Percentiles rank a stretch among this genome's conserved stretches.
These are phyloP conservation scores for Hypomecis punctinalis DNA, from an alignment of 2,888 invertebrate species.

Conservation along the genomic window DNA sequence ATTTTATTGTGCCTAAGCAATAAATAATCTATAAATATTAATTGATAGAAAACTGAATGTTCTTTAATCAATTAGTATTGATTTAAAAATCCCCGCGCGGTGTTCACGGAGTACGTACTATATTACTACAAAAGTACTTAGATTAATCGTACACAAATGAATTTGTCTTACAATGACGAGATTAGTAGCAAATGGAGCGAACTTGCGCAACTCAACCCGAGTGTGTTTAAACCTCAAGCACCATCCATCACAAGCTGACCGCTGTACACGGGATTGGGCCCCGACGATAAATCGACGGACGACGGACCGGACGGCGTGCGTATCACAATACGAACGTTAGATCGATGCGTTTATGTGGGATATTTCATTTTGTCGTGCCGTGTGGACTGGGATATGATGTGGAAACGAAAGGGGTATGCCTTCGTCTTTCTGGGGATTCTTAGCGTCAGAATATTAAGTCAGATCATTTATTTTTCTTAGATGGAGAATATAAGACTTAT, in stretches of 20 bases:
- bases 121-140: no score
- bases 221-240: slow-evolving; percentile 22
- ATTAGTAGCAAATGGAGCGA: no score
- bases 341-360: slow-evolving; percentile 39
- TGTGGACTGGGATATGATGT: slow-evolving; percentile 40
- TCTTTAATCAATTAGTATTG: no score
- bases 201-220: neutral
- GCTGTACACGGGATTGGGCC: slow-evolving; percentile 43
- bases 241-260: slow-evolving; percentile 47
- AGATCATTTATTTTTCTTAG: neutral
- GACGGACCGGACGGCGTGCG: slow-evolving; percentile 18
- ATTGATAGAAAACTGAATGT: no score
- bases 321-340: slow-evolving; percentile 37
- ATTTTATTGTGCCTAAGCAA: no score
- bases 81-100: no score
- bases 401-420: slow-evolving; percentile 20
- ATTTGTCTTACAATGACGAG: no score
- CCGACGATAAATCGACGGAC: slow-evolving; percentile 32
- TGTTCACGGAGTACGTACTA: no score
- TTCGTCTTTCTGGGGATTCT: neutral
- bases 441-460: neutral
- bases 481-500: neutral
- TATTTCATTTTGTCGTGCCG: slow-evolving; percentile 40
- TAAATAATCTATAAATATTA: no score
- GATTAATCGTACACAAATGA: no score